Base-by-base conservation (phyloP, 2,113 vertebrate genomes). In the Lota lota region DNA sequence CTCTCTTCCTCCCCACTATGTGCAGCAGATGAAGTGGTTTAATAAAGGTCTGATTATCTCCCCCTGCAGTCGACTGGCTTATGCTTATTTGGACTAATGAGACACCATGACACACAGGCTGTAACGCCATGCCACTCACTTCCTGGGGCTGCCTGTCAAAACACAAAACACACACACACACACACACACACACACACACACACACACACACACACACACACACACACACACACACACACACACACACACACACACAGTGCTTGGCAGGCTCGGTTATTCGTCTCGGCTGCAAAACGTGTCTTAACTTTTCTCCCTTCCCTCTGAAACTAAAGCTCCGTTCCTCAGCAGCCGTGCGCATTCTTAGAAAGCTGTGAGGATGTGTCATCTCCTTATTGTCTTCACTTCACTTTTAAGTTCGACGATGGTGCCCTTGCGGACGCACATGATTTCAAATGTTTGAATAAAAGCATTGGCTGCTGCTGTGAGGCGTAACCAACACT, bases 1-100 rank as follows among this genome's bases (percentile, higher is more conserved):
- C 40, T 11, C 36, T 47, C 40, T 75, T 67, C 70, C 69, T 75
- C 75, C 73, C 76, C 79, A 79, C 82, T 82, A 89, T 90, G 88
- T 91, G 90, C 88, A 90, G 88, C 87, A 89, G 81, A 90, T 88
- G 79, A 90, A 89, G 85, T 84, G 88, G 85, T 90, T 90, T 86
- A 93, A 92, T 93, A 92, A 92, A 93, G 82, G 86, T 90, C 88
- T 89, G 83, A 91, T 91, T 89, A 87, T 88, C 84, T 85, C 78
- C 79, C 77, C 85, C 78, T 79, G 81, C 82, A 76, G 76, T 75
- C 15, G 71, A 81, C 85, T 85, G 73, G 76, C 80, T 84, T 84
- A 67, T 89, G 80, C 87, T 90, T 84, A 85, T 90, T 87, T 83
- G 76, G 75, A 65, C 77, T 88, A 85, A 88, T 85, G 82, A 79